A percentile compares a stretch with the other conserved stretches of the same genome.
phyloP scores from a whole-genome alignment of 2,888 invertebrate species.

The Eupelmus urozonus region DNA sequence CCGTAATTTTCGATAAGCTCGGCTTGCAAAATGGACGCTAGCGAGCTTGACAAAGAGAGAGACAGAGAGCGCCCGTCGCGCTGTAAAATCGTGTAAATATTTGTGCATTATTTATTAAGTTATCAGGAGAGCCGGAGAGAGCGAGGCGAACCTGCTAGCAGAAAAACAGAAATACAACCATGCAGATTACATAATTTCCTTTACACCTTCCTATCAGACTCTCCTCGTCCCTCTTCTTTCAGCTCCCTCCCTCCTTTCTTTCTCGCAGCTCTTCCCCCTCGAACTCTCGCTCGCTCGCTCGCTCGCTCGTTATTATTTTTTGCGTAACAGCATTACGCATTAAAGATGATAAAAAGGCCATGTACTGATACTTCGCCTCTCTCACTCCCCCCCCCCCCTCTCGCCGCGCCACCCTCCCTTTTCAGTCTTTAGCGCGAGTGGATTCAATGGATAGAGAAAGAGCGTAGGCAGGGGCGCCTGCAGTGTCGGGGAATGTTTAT shows the following conservation, averaged over 20 bases:
- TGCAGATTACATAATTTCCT: slow-evolving; percentile 48
- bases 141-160: background rate
- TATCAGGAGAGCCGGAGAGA: slow-evolving; percentile 18
- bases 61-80: background rate
- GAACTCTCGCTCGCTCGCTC: background rate
- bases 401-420: slow-evolving; percentile 1
- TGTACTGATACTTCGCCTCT: slow-evolving; percentile 43
- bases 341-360: slow-evolving; percentile 67
- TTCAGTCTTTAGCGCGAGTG: slow-evolving; percentile 14
- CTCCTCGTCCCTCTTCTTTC: slow-evolving; percentile 35
- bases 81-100: slow-evolving; percentile 30
- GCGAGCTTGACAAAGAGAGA: background rate
- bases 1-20: slow-evolving; percentile 33
- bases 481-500: slow-evolving; percentile 44
- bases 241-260: background rate
- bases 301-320: slow-evolving; percentile 64
- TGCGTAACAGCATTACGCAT: slow-evolving; percentile 70
- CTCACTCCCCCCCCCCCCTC: slow-evolving; percentile 4
- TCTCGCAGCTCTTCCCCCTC: slow-evolving; percentile 1
- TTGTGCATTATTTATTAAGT: slow-evolving; percentile 39
- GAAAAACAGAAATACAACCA: slow-evolving; percentile 10
- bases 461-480: background rate
- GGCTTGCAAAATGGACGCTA: background rate
- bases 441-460: slow-evolving; percentile 33
- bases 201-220: slow-evolving; percentile 46